Evolutionary conservation across 2,888 invertebrate genomes (phyloP), one percentile per base, ranked within the genome.

Genomic region (Heliconius cydno): DNA sequence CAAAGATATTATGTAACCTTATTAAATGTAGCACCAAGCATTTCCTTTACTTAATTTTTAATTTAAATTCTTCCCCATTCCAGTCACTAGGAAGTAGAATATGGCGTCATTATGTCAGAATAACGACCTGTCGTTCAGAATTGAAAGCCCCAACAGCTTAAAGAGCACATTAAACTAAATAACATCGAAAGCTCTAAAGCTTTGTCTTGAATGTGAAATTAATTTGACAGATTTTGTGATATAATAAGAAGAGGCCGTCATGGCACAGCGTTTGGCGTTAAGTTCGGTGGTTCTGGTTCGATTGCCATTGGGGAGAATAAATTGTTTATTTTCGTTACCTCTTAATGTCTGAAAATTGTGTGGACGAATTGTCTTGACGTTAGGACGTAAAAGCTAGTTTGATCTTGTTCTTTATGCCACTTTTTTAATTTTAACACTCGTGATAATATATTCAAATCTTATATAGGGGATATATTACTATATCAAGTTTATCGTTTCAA

Each of bases 101-200:
- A 79, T 28, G 41, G 66, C 67, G 60, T 46, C 78, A 76, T 80
- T 80, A 80, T 75, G 76, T 67, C 73, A 76, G 19, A 76, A 79
- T 80, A 77, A 81, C 77, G 73, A 77, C 79, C 73, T 77, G 81
- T 81, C 79, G 77, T 77, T 81, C 66, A 66, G 70, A 80, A 80
- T 80, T 73, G 78, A 81, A 77, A 46, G 76, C 60, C 73, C 63
- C 46, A 25, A 63, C 70, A 71, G 77, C 80, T 80, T 79, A 79
- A 81, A 75, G 78, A 72, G 60, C 70, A 46, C 77, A 66, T 81
- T 79, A 79, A 81, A 80, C 80, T 76, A 80, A 81, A 81, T 81
- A 75, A 81, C 79, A 78, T 76, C 79, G 28, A 72, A 78, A 70
- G 75, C 78, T 73, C 70, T 80, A 78, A 79, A 73, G 74, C 41